Evolutionary conservation across 2,888 invertebrate species (phyloP), one percentile per base, ranked within the genome.

Genomic region (Agrypnus murinus): DNA sequence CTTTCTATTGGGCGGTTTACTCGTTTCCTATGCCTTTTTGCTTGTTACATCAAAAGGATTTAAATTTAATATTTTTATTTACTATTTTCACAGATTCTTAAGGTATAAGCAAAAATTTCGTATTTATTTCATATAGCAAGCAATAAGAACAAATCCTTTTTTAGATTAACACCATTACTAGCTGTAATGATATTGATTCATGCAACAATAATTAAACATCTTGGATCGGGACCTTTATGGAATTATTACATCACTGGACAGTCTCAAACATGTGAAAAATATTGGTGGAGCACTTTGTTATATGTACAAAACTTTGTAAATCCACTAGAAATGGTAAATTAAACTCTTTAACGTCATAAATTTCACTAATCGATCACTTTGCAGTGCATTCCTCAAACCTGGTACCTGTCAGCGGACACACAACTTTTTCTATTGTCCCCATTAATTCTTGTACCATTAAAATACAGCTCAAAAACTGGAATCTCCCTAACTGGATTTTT

Each of bases 201-300:
- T 38, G 84, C 86, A 2, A 86, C 86, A 4, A 78, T 88, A 14
- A 77, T 86, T 40, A 83, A 84, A 3, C 84, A 86, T 73, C 67
- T 87, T 14, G 86, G 87, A 1, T 86, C 87, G 19, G 88, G 88
- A 2, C 87, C 88, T 0, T 75, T 86, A 12, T 88, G 88, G 88
- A 77, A 82, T 10, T 69, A 6, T 67, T 66, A 12, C 58, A 78
- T 14, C 76, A 82, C 12, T n/a, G n/a, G n/a, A n/a, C n/a, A n/a
- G 2, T 25, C 25, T 25, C 58, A 77, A 9, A 68, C 50, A 12
- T 87, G 87, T 71, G 72, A 78, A 9, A 74, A 74, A 0, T 82
- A 85, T 69, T 89, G 89, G 89, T 89, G 89, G 89, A 71, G 85
- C 0, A 80, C 84, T 0, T 60, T 89, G 10, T 75, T 86, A 0